Evolutionary conservation across 2,113 vertebrate species (phyloP).

Genomic region (Carlito syrichta): DNA sequence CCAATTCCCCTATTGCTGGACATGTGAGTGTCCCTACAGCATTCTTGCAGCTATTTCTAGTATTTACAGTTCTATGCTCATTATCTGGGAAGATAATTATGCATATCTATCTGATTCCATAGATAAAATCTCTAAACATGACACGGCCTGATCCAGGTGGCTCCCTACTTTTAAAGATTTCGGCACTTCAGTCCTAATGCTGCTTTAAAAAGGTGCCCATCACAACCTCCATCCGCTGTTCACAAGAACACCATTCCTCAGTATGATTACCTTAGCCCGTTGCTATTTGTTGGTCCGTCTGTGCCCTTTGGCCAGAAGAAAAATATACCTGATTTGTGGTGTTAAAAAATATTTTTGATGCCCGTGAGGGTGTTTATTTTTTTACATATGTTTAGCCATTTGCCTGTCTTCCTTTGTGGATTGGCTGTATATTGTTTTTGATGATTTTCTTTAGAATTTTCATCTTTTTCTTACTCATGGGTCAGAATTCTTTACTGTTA

Average conservation of each 20-base stretch:
- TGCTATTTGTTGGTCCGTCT: neutral
- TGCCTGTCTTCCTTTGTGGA: neutral
- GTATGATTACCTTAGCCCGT: neutral
- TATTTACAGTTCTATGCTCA: neutral
- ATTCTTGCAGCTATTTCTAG: neutral
- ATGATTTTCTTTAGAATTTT: neutral
- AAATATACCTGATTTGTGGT: neutral
- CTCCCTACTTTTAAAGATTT: neutral
- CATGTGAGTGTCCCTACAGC: neutral
- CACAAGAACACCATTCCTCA: neutral
- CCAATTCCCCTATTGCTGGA: neutral
- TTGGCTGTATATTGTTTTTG: neutral
- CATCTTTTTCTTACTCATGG: neutral
- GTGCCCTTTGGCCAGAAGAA: neutral
- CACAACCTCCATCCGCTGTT: neutral
- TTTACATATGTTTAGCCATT: neutral
- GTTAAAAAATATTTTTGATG: neutral
- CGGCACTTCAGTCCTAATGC: neutral
- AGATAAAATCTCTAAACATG: neutral
- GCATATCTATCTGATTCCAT: neutral
- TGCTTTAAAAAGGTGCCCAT: neutral
- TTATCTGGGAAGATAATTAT: neutral
- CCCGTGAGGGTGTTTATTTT: neutral
- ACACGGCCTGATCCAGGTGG: too few relatives aligned
- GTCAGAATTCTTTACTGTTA: neutral